Conservation (phyloP, 2,888 invertebrate genomes). For the Polydrusus pterygomalis region DNA sequence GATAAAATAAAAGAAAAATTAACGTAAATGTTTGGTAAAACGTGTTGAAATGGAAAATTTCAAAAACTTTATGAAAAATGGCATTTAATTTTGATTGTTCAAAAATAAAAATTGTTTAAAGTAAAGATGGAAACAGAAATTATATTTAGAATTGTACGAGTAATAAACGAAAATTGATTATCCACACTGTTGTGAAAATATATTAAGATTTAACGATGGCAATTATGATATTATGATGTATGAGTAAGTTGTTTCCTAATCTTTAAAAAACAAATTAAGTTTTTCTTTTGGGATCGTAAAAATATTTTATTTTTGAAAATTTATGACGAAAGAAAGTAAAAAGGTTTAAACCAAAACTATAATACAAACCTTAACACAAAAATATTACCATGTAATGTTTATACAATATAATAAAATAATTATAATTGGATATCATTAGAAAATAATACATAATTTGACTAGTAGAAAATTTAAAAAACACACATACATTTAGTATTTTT, state of each 20-base stretch:
- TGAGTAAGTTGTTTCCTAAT: background rate
- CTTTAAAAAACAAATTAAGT: background rate
- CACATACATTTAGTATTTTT: too few relatives aligned
- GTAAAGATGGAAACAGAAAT: background rate
- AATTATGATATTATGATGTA: constrained; percentile 5
- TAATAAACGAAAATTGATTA: constrained; percentile 22
- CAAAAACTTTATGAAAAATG: too few relatives aligned
- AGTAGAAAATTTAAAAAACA: too few relatives aligned
- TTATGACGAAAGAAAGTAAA: too few relatives aligned
- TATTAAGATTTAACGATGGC: constrained; percentile 10
- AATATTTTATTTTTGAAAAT: background rate
- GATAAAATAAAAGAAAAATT: background rate
- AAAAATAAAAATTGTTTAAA: background rate
- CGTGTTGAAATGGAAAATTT: background rate
- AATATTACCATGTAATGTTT: too few relatives aligned
- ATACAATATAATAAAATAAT: too few relatives aligned
- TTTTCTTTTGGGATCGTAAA: background rate
- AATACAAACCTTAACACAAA: too few relatives aligned
- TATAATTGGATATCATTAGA: too few relatives aligned
- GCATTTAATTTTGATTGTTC: background rate
- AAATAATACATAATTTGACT: too few relatives aligned
- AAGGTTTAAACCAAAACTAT: too few relatives aligned
- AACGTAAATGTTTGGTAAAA: background rate
- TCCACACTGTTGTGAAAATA: background rate
- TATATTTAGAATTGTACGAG: background rate